Evolutionary conservation across 2,888 invertebrate genomes (phyloP), one percentile per base, ranked within the genome.

Genomic region (Serripes groenlandicus): DNA sequence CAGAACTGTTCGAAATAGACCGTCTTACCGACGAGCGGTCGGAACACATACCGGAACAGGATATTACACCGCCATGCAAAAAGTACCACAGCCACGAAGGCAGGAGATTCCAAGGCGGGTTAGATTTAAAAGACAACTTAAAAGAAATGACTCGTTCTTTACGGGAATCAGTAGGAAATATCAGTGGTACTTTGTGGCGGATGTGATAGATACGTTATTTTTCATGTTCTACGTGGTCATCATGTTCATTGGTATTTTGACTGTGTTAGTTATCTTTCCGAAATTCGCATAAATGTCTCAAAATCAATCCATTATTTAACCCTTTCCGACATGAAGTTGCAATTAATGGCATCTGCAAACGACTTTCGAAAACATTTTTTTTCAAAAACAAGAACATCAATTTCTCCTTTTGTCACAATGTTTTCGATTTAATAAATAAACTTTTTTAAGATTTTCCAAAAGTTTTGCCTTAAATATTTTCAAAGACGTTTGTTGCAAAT

Each of bases 101-200:
- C 37, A 23, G 35, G 32, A 26, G 30, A 28, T 21, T 21, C 15
- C 28, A 15, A 37, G 66, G 11, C 66, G 42, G 34, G 66, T 66
- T 23, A 23, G 42, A 54, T 70, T 52, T 30, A 70, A 70, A 52
- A 52, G 32, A n/a, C 23, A 42, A 42, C 28, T 66, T 3, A 60
- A 21, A 21, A 37, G 58, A 26, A 30, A 60, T 11, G 30, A 34
- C 21, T 73, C 76, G 9, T 32, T 79, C 34, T 56, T 85, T 15
- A 70, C 74, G 9, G 60, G 60, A 26, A 66, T 81, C 37, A 74
- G 86, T 58, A 79, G 74, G 66, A 91, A 91, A 78, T 85, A 90
- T 32, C 88, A 92, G 75, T 93, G 93, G 93, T 92, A 87, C 64
- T 92, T 88, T 78, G 90, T 92, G 18, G 92, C 93, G 7, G 92